A percentile compares a stretch with the other conserved stretches of the same genome.
phyloP scores from a whole-genome alignment of 2,797 vertebrate genomes.

The Alfaro cultratus region DNA sequence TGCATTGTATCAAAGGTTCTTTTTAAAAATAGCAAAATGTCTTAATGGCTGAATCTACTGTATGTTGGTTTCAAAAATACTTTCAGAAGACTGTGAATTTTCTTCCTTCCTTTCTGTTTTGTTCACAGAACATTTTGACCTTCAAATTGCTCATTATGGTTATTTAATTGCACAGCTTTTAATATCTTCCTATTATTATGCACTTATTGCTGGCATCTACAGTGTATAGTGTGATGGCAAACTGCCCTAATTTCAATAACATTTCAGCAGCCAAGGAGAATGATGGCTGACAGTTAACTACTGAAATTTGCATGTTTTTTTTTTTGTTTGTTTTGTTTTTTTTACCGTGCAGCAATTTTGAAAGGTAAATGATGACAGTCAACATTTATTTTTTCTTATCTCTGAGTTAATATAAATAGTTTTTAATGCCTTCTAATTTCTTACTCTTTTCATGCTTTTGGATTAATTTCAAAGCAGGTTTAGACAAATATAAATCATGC shows the following conservation, averaged over 20 bases:
- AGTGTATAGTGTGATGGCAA: constrained; percentile 14
- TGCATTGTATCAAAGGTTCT: constrained; percentile 28
- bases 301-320: not conserved
- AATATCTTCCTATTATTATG: constrained; percentile 6
- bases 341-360: not conserved
- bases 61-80: constrained; percentile 52
- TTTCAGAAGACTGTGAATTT: constrained; percentile 29
- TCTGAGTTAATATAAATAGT: not conserved
- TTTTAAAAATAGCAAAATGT: constrained; percentile 55
- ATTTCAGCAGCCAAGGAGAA: constrained; percentile 8
- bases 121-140: constrained; percentile 33
- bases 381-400: not conserved
- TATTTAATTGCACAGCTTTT: constrained; percentile 10
- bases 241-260: constrained; percentile 1
- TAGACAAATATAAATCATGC: not conserved
- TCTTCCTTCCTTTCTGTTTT: not conserved
- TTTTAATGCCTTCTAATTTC: not conserved
- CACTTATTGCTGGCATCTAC: constrained; percentile 6
- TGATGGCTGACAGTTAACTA: not conserved
- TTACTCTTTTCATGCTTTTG: not conserved
- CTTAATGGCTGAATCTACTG: constrained; percentile 52
- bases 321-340: too few species aligned
- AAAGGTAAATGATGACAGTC: not conserved
- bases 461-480: not conserved
- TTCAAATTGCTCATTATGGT: constrained; percentile 23